A percentile compares a stretch with the other conserved stretches of the same genome.
phyloP scores from a whole-genome alignment of 92 coral and sea anemone genomes.

The Bergia puertoricense region DNA sequence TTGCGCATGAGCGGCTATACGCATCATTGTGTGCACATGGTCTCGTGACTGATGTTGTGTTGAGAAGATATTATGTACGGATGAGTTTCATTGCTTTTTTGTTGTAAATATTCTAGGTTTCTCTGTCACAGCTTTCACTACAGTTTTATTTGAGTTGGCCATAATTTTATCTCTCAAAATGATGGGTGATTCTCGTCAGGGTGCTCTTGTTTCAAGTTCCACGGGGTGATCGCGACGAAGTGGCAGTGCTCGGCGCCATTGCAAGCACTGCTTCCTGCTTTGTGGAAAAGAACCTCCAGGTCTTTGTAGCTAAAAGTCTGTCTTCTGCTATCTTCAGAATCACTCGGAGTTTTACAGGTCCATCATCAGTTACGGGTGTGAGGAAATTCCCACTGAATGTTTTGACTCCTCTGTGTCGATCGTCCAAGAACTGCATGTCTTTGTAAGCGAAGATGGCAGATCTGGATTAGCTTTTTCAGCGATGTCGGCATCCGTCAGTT shows the following conservation, averaged over 20 bases:
- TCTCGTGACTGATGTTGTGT: neutral
- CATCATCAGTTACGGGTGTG: conserved; percentile 3
- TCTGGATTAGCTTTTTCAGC: conserved; percentile 15
- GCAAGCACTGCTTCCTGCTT: conserved; percentile 41
- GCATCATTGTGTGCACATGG: neutral
- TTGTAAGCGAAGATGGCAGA: conserved; percentile 30
- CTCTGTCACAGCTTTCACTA: conserved; percentile 2
- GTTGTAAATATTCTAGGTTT: neutral
- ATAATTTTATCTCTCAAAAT: conserved; percentile 12
- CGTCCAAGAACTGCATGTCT: conserved; percentile 38
- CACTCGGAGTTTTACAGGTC: conserved; percentile 31
- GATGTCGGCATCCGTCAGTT: conserved; percentile 13
- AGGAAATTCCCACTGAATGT: conserved; percentile 2
- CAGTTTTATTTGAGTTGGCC: conserved; percentile 16
- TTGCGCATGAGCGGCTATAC: too few species aligned
- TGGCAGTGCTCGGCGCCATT: conserved; percentile 21
- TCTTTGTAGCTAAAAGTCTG: conserved; percentile 17
- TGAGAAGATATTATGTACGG: conserved; percentile 40
- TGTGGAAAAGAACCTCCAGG: conserved; percentile 29
- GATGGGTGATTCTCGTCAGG: conserved; percentile 26
- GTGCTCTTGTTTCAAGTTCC: conserved; percentile 27
- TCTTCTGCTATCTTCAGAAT: conserved; percentile 19
- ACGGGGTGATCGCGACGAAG: conserved; percentile 11
- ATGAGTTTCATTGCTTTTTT: neutral
- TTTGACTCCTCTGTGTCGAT: conserved; percentile 19